Percentiles rank a stretch among this genome's conserved stretches.
These are phyloP conservation scores for Halocynthia roretzi DNA, from an alignment of 23 tunicate genomes.

Conservation along the genomic window DNA sequence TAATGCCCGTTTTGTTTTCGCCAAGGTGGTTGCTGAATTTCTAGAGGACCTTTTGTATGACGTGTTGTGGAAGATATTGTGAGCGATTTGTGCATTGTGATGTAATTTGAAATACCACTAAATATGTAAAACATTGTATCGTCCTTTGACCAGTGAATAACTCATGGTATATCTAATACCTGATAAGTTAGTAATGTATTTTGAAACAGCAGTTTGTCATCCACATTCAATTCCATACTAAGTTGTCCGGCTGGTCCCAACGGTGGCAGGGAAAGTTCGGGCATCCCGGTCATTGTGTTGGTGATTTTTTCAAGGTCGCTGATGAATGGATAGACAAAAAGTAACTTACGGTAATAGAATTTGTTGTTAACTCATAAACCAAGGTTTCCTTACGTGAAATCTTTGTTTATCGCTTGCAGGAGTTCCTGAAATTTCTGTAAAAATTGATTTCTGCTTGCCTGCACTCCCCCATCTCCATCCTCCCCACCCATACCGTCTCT, in stretches of 20 bases:
- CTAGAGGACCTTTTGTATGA: slow-evolving; percentile 28
- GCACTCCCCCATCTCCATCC: slow-evolving; percentile 26
- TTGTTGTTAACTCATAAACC: too few species aligned
- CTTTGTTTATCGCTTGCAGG: slow-evolving; percentile 74
- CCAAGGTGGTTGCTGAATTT: slow-evolving; percentile 17
- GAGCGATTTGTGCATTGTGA: slow-evolving; percentile 38
- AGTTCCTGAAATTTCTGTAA: slow-evolving; percentile 62
- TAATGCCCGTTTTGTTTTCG: slow-evolving; percentile 33
- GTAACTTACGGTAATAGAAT: neutral
- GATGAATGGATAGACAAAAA: neutral
- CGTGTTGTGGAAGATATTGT: slow-evolving; percentile 22
- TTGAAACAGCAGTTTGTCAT: slow-evolving; percentile 37
- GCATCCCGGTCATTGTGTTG: slow-evolving; percentile 50
- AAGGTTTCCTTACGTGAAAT: slow-evolving; percentile 28
- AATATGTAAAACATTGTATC: neutral
- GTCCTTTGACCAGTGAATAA: neutral
- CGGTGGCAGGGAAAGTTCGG: slow-evolving; percentile 26
- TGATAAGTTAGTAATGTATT: slow-evolving; percentile 53
- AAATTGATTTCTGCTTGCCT: slow-evolving; percentile 54
- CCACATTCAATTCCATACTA: slow-evolving; percentile 46
- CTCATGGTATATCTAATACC: neutral
- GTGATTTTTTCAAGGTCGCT: slow-evolving; percentile 74
- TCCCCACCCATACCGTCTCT: slow-evolving; percentile 77
- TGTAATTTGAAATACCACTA: slow-evolving; percentile 64
- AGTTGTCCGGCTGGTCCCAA: slow-evolving; percentile 62